Evolutionary conservation across 2,888 invertebrate species (phyloP).

Genomic region (Tenodera sinensis): DNA sequence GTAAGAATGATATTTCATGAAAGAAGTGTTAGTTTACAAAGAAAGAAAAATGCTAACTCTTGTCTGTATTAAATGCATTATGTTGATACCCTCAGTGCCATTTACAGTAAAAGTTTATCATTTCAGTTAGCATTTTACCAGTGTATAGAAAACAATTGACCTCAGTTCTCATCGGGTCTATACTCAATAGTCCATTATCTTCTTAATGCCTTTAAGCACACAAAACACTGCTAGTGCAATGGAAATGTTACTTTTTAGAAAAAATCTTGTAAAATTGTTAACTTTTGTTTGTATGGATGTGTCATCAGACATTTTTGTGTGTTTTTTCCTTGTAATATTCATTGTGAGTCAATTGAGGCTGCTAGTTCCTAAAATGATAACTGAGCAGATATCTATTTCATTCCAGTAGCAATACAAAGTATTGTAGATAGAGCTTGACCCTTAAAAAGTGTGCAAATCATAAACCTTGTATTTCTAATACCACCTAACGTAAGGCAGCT

Average conservation of each 20-base stretch:
- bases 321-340: neutral
- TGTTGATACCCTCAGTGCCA: no score
- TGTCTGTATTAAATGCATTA: no score
- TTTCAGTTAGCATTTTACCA: no score
- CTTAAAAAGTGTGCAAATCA: neutral
- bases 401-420: neutral
- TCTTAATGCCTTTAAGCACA: neutral
- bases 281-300: slow-evolving; percentile 5
- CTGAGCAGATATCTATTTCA: neutral
- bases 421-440: neutral
- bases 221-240: neutral
- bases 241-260: neutral
- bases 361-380: slow-evolving; percentile 13
- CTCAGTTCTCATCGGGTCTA: no score
- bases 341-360: slow-evolving; percentile 1
- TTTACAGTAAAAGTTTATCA: no score
- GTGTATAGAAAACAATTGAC: no score
- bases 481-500: neutral
- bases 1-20: no score
- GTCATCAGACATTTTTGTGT: neutral
- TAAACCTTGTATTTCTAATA: neutral
- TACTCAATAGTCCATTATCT: neutral
- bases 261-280: slow-evolving; percentile 5
- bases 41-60: no score
- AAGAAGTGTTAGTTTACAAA: no score